Evolutionary conservation across 1,140 invertebrate species (phyloP).

Genomic region (Cydia strobilella): DNA sequence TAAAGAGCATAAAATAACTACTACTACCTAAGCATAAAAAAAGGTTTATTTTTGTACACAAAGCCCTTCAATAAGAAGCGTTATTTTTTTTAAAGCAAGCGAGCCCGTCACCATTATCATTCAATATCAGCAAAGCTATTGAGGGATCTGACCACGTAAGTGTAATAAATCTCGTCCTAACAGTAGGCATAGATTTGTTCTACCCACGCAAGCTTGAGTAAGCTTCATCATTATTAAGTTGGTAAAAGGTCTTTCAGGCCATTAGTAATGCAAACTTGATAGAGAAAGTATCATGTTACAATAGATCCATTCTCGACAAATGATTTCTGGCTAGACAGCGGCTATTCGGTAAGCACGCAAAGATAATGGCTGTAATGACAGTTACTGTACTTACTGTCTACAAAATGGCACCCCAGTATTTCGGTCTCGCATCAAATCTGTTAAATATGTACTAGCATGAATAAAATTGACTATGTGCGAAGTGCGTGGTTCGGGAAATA

Average conservation of each 20-base stretch:
- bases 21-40: no score
- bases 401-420: no score
- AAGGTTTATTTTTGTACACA: no score
- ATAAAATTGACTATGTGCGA: no score
- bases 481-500: no score
- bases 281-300: neutral
- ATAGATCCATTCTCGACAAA: neutral
- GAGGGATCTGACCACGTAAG: conserved; percentile 10
- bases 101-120: neutral
- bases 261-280: conserved; percentile 17
- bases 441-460: no score
- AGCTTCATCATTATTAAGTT: neutral
- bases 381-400: no score
- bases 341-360: neutral
- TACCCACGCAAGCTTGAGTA: conserved; percentile 11
- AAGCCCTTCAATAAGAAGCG: no score
- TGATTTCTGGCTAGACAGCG: neutral
- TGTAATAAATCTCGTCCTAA: neutral
- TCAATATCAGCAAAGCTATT: neutral
- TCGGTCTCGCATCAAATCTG: no score
- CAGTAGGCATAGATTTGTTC: neutral
- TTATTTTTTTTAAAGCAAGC: neutral
- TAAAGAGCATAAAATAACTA: no score
- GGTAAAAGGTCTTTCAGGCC: neutral
- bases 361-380: neutral